Evolutionary conservation across 2,888 invertebrate genomes (phyloP).

Genomic region (Lypha dubia): DNA sequence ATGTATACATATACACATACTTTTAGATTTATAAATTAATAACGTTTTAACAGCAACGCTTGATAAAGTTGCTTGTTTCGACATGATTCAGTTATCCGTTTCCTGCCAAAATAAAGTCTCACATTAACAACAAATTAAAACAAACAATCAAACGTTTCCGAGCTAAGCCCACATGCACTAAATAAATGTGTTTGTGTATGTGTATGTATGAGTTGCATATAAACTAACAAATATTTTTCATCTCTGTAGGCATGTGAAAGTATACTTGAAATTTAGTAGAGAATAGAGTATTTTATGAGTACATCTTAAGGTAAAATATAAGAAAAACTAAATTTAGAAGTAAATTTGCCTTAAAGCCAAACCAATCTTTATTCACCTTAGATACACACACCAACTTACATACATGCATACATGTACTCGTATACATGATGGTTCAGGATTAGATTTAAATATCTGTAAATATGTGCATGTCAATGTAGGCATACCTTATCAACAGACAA

Average conservation of each 20-base stretch:
- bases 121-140: slow-evolving; percentile 21
- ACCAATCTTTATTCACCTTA: not conserved
- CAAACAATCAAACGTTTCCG: slow-evolving; percentile 26
- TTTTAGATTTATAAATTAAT: slow-evolving; percentile 56
- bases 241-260: not conserved
- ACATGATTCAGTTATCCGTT: slow-evolving; percentile 50
- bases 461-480: not conserved
- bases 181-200: too few relatives aligned
- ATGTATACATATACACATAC: too few relatives aligned
- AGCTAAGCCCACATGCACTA: slow-evolving; percentile 3
- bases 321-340: slow-evolving; percentile 51
- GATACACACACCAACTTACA: not conserved
- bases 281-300: not conserved
- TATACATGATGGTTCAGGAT: not conserved
- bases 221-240: not conserved
- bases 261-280: not conserved
- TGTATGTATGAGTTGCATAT: not conserved
- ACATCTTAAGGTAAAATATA: slow-evolving; percentile 42
- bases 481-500: slow-evolving; percentile 42
- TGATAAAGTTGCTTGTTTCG: slow-evolving; percentile 40
- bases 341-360: slow-evolving; percentile 63
- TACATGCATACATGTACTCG: not conserved
- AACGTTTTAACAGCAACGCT: slow-evolving; percentile 47
- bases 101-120: slow-evolving; percentile 37
- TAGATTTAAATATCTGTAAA: not conserved